phyloP scores from a whole-genome alignment of 2,113 vertebrate species.

The Eonycteris spelaea region DNA sequence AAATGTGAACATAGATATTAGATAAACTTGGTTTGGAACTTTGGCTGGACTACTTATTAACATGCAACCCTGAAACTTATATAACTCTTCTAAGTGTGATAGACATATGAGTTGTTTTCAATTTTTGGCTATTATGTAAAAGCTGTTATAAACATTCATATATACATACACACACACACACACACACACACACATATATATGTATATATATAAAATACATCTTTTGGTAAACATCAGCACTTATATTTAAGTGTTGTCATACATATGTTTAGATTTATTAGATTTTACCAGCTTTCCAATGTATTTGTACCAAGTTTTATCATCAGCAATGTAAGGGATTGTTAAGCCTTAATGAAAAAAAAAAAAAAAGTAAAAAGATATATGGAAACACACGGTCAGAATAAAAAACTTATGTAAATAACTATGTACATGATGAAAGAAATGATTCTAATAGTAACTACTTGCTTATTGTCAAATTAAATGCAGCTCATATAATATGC shows the following conservation, averaged over 20 bases:
- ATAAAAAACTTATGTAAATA: neutral
- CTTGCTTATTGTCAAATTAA: neutral
- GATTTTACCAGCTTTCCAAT: neutral
- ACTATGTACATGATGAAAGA: neutral
- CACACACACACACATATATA: no score
- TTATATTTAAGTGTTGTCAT: neutral
- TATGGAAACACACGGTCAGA: neutral
- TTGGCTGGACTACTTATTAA: neutral
- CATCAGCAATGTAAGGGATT: neutral
- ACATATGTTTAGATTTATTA: neutral
- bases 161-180: no score
- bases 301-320: neutral
- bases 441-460: neutral
- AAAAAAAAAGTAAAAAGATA: neutral
- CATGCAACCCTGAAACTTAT: neutral
- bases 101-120: neutral
- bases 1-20: neutral
- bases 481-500: neutral
- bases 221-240: neutral
- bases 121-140: neutral
- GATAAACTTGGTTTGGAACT: neutral
- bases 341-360: neutral
- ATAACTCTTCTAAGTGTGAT: neutral
- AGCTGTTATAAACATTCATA: neutral
- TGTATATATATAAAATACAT: no score